Base-by-base conservation (phyloP, 1,140 invertebrate genomes). In the Zophobas morio region DNA sequence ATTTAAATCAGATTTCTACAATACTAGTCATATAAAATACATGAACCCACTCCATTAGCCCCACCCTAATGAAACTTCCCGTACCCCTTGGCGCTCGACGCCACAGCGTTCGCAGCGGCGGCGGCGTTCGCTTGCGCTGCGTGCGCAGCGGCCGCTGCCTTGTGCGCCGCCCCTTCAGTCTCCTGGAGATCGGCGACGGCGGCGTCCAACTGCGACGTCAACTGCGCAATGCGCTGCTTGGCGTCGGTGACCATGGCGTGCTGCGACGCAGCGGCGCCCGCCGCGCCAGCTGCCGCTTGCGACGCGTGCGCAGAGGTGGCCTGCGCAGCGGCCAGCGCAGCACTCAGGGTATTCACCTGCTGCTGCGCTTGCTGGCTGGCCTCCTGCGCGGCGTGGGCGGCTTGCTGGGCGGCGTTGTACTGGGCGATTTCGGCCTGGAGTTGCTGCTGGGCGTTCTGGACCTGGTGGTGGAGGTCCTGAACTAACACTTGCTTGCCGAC, bases 401-500 rank as follows among this genome's bases (percentile, higher is more conserved):
- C 75, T 2, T 77, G 73, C 75, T 82, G 72, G 36, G 79, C 76
- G 36, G 79, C 77, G 47, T 82, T 77, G 51, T 76, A 80, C 53
- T 81, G 80, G 20, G 75, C 77, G 40, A 82, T 70, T 75, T 82
- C 80, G 51, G 37, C 79, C 40, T 77, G 73, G 4, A 82, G 79
- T 66, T 81, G 78, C 2, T 75, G 66, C 70, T 82, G 74, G 37
- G 82, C 82, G 39, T 82, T 77, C 6, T 34, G 20, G 20, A 82
- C 70, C 76, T 82, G 80, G 60, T 75, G 73, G 47, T 81, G 79
- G 2, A 82, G 53, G 47, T 60, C 76, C 53, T 78, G 74, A 8
- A 81, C 82, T 47, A 82, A 75, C 35, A 81, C 80, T 60, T 81
- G 82, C 78, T 81, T 81, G 32, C 82, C 82, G 4, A 82, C 82